phyloP scores from a whole-genome alignment of 2,113 vertebrate genomes.

The Muscicapa adusta region DNA sequence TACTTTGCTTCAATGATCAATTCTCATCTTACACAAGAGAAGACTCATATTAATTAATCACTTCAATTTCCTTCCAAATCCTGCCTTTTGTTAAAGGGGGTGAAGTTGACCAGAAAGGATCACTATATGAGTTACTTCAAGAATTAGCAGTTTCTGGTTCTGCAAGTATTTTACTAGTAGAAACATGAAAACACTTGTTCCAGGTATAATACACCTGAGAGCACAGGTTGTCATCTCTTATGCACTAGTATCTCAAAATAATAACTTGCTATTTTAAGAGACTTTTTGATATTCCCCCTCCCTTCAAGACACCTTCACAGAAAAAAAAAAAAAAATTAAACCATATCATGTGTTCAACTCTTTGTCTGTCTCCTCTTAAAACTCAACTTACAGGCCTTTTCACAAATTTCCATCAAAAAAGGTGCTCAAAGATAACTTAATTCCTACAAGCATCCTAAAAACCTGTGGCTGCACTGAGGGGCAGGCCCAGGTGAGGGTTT shows the following conservation, averaged over 20 bases:
- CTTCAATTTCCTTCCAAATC: neutral
- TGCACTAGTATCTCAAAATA: neutral
- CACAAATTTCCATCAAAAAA: neutral
- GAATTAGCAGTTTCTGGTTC: neutral
- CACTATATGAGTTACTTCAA: neutral
- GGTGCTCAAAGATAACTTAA: neutral
- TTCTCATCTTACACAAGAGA: neutral
- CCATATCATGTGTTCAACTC: neutral
- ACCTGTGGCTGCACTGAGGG: neutral
- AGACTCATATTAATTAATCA: neutral
- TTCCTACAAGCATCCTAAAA: neutral
- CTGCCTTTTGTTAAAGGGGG: neutral
- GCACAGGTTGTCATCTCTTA: neutral
- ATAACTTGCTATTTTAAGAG: neutral
- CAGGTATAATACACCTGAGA: neutral
- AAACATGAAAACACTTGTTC: neutral
- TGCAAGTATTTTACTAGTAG: neutral
- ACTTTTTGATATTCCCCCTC: neutral
- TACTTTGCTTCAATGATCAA: neutral
- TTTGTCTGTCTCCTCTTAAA: neutral
- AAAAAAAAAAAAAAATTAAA: neutral
- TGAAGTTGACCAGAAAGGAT: neutral
- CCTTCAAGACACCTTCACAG: neutral
- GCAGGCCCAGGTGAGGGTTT: neutral
- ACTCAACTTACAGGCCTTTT: neutral